phyloP scores from a whole-genome alignment of 1,140 invertebrate genomes.

The Amphibalanus amphitrite region DNA sequence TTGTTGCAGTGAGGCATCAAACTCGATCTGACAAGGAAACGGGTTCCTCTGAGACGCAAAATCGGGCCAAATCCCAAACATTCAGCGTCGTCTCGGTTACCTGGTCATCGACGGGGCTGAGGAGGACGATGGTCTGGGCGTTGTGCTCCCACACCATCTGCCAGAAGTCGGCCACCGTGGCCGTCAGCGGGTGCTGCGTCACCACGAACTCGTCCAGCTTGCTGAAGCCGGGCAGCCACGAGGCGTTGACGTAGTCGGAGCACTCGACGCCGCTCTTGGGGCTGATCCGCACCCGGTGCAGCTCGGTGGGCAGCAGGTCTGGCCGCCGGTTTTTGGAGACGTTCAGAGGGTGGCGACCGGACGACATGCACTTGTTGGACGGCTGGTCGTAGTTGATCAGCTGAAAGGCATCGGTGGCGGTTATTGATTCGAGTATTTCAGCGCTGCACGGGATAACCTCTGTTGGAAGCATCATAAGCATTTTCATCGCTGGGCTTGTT shows the following conservation, averaged over 20 bases:
- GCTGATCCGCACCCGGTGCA: slow-evolving; percentile 68
- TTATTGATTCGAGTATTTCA: background rate
- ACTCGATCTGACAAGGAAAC: too few relatives aligned
- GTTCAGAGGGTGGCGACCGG: slow-evolving; percentile 69
- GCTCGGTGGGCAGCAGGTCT: slow-evolving; percentile 66
- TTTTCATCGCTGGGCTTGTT: slow-evolving; percentile 60
- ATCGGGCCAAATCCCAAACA: too few relatives aligned
- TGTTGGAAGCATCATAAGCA: slow-evolving; percentile 95
- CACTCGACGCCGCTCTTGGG: slow-evolving; percentile 83
- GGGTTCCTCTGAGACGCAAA: too few relatives aligned
- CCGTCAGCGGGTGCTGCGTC: slow-evolving; percentile 68
- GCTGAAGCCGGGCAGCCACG: slow-evolving; percentile 71
- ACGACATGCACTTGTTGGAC: slow-evolving; percentile 65
- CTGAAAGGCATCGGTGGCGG: slow-evolving; percentile 27
- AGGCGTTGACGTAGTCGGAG: slow-evolving; percentile 88
- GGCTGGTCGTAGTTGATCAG: slow-evolving; percentile 67
- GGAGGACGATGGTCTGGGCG: slow-evolving; percentile 69
- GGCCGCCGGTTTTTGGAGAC: slow-evolving; percentile 61
- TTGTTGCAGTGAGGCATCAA: too few relatives aligned
- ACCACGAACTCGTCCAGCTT: slow-evolving; percentile 69
- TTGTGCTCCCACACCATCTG: slow-evolving; percentile 94
- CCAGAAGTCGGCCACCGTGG: slow-evolving; percentile 73
- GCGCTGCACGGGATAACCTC: slow-evolving; percentile 53
- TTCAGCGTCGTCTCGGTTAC: too few relatives aligned
- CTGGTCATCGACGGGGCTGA: slow-evolving; percentile 47